Percentiles rank a stretch among this genome's conserved stretches.
phyloP scores from a whole-genome alignment of 2,113 vertebrate genomes.

The Acanthisitta chloris region DNA sequence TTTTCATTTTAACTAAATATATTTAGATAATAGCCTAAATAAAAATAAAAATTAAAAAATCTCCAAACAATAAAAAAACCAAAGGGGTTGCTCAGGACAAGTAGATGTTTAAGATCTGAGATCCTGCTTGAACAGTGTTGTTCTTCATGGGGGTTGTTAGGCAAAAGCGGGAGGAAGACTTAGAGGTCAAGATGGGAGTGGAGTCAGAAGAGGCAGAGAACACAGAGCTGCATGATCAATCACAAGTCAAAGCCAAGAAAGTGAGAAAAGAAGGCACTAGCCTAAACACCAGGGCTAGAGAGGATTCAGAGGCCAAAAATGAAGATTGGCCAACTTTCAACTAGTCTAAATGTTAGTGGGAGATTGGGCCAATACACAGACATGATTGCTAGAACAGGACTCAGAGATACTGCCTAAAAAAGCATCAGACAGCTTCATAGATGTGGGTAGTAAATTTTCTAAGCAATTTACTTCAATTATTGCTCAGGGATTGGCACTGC shows the following conservation, averaged over 20 bases:
- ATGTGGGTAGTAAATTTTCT: background rate
- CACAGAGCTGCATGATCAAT: background rate
- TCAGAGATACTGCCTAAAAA: background rate
- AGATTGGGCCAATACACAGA: background rate
- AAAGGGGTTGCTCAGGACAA: background rate
- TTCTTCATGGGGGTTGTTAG: background rate
- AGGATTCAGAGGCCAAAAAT: background rate
- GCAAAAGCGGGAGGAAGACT: background rate
- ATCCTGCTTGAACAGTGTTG: background rate
- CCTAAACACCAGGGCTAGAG: background rate
- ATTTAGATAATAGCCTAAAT: background rate
- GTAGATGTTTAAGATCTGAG: background rate
- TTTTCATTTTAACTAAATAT: background rate
- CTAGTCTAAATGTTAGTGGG: background rate
- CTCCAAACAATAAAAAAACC: background rate
- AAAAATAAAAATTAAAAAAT: background rate
- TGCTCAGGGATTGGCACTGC: background rate
- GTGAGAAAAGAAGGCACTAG: background rate
- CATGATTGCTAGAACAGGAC: background rate
- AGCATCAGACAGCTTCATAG: background rate
- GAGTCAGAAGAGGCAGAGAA: background rate
- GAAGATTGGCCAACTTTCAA: background rate
- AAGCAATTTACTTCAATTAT: background rate
- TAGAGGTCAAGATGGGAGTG: background rate
- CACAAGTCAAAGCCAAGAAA: background rate